Percentiles rank a stretch among this genome's conserved stretches.
Conservation (phyloP, 2,113 vertebrate species). For the Chiloscyllium plagiosum region DNA sequence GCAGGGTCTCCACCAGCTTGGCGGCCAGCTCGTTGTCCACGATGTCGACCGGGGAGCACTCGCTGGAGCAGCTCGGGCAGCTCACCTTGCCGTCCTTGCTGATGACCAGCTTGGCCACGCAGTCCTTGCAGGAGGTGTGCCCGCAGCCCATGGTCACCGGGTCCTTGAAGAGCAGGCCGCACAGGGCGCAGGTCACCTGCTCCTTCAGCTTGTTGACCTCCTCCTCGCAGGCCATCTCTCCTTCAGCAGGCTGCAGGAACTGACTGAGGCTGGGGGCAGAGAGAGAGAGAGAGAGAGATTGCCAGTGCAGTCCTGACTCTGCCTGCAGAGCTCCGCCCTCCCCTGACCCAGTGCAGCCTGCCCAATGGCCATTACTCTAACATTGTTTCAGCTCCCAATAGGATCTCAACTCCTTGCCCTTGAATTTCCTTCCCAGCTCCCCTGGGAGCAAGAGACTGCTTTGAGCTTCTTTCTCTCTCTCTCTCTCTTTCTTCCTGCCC, state of each 20-base stretch:
- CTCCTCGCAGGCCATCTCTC: background rate
- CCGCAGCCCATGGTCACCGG: background rate
- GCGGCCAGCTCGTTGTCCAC: slow-evolving; percentile 14
- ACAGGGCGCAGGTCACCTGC: slow-evolving; percentile 2
- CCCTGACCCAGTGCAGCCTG: too few species aligned
- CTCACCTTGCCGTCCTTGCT: background rate
- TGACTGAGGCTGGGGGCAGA: too few species aligned
- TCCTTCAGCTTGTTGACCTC: background rate
- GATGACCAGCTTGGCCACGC: background rate
- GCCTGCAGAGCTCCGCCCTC: too few species aligned
- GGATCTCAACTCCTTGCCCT: too few species aligned
- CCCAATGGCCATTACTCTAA: too few species aligned
- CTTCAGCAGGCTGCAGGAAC: background rate
- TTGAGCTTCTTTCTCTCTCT: too few species aligned
- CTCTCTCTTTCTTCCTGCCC: too few species aligned
- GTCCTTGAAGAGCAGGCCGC: background rate
- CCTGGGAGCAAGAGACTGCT: too few species aligned
- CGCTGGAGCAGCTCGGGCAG: background rate
- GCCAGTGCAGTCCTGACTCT: too few species aligned
- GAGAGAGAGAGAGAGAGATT: too few species aligned
- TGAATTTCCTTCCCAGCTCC: too few species aligned
- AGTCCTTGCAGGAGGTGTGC: background rate
- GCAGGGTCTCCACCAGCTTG: background rate
- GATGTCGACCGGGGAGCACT: background rate
- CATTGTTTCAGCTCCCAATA: too few species aligned